phyloP scores from a whole-genome alignment of 2,113 vertebrate species.

The Apistogramma diplotaenia region DNA sequence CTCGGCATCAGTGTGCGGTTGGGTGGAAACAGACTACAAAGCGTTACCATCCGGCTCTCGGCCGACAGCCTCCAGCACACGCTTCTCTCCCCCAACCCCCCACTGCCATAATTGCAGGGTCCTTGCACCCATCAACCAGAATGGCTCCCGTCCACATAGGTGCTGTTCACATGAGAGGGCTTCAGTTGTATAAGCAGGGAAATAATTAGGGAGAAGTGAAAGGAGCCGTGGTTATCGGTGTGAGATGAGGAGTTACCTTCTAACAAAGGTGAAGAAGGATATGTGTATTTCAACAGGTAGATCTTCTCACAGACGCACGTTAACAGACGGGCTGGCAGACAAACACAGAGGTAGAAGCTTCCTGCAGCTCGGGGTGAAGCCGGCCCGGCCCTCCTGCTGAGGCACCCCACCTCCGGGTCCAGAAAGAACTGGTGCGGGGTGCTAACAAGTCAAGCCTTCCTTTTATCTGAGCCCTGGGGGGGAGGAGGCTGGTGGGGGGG shows the following conservation, averaged over 20 bases:
- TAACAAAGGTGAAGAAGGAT: neutral
- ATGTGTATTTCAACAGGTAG: neutral
- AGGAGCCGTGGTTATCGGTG: neutral
- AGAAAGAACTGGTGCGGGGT: constrained; percentile 41
- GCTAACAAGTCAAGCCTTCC: constrained; percentile 65
- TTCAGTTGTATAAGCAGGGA: constrained; percentile 10
- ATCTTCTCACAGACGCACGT: neutral
- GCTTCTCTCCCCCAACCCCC: constrained; percentile 25
- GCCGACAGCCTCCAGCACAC: constrained; percentile 42
- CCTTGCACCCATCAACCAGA: constrained; percentile 47
- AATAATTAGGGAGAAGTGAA: neutral
- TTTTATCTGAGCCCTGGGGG: constrained; percentile 60
- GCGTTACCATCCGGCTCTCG: constrained; percentile 16
- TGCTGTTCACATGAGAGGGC: constrained; percentile 15
- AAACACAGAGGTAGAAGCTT: constrained; percentile 32
- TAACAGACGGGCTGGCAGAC: constrained; percentile 24
- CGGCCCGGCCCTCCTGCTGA: constrained; percentile 29
- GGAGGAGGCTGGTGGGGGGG: neutral
- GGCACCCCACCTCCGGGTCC: constrained; percentile 52
- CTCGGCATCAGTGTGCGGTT: neutral
- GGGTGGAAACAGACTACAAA: constrained; percentile 44
- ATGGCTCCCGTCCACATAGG: constrained; percentile 42
- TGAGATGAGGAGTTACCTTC: neutral
- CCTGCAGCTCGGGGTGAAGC: constrained; percentile 12
- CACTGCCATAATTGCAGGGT: constrained; percentile 26